Percentiles rank a stretch among this genome's conserved stretches.
phyloP scores from a whole-genome alignment of 2,113 vertebrate species.

The Boulengeromyrus knoepffleri region DNA sequence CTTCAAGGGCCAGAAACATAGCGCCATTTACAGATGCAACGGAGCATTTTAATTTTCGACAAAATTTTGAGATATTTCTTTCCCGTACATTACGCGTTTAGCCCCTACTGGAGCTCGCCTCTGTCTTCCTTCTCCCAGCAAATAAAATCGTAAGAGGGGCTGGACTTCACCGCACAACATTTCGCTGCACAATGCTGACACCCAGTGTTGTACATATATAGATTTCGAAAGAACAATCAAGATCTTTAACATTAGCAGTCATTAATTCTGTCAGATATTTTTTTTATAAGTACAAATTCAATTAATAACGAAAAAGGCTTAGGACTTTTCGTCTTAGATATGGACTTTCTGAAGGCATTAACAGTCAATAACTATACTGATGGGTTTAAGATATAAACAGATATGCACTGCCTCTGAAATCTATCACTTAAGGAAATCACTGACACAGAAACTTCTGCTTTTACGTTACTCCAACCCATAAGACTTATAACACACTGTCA shows the following conservation, averaged over 20 bases:
- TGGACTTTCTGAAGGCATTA: not conserved
- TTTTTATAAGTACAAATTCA: not conserved
- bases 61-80: not conserved
- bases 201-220: not conserved
- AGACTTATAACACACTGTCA: not conserved
- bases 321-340: not conserved
- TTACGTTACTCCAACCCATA: not conserved
- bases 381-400: not conserved
- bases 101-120: not conserved
- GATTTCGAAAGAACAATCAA: not conserved
- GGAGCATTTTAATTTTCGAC: not conserved
- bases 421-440: not conserved
- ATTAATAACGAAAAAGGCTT: not conserved
- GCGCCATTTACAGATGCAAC: not conserved
- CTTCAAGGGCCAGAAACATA: not conserved
- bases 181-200: not conserved
- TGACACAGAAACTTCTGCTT: not conserved
- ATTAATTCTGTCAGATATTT: not conserved
- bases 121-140: not conserved
- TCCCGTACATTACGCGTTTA: not conserved
- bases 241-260: not conserved
- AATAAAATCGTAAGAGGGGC: not conserved
- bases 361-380: not conserved
- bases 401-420: not conserved
- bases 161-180: not conserved